phyloP scores from a whole-genome alignment of 2,888 invertebrate genomes.

The Netelia virgata region DNA sequence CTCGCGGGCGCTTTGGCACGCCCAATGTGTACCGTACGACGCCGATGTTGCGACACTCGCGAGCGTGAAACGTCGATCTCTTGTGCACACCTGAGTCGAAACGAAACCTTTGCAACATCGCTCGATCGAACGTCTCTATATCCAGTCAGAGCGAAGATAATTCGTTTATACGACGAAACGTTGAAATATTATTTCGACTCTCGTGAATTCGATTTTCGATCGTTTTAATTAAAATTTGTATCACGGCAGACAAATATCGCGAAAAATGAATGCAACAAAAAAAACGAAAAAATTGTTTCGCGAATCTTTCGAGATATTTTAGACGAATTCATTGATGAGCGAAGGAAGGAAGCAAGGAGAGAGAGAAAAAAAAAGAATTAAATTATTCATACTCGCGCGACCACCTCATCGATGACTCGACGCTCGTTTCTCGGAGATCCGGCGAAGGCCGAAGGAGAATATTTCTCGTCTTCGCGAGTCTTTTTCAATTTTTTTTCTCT shows the following conservation, averaged over 20 bases:
- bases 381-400: conserved; percentile 14
- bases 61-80: conserved; percentile 46
- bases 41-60: conserved; percentile 24
- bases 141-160: not conserved
- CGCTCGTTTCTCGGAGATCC: not conserved
- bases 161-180: not conserved
- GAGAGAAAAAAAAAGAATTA: conserved; percentile 13
- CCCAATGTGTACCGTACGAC: conserved; percentile 1
- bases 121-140: conserved; percentile 26
- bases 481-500: conserved; percentile 20
- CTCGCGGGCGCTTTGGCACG: conserved; percentile 8
- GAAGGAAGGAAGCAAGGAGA: not conserved
- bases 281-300: no score
- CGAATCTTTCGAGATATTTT: no score
- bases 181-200: no score
- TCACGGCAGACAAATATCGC: no score
- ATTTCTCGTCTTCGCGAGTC: not conserved
- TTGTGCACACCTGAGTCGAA: conserved; percentile 38
- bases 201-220: no score
- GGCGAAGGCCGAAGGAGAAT: conserved; percentile 4
- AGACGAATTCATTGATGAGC: not conserved
- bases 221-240: no score
- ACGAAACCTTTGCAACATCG: conserved; percentile 23
- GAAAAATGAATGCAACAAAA: no score
- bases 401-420: conserved; percentile 17